Evolutionary conservation across 92 coral and sea anemone genomes (phyloP).

Genomic region (Parazoanthus swiftii): DNA sequence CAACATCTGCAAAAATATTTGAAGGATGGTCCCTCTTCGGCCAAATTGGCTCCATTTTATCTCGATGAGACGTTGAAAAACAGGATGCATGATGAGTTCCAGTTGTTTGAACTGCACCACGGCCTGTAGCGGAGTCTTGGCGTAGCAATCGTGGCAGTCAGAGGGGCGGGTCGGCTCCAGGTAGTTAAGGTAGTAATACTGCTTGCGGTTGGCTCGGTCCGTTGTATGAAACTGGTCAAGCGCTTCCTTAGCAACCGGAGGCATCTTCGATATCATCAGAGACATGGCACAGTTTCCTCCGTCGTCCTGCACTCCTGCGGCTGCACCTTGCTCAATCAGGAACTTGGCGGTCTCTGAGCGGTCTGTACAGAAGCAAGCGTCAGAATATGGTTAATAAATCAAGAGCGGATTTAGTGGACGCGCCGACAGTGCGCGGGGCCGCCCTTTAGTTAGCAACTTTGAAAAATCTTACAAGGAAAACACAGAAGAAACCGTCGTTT

Average conservation of each 20-base stretch:
- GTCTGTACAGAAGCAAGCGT: slow-evolving; percentile 51
- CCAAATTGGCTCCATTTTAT: slow-evolving; percentile 93
- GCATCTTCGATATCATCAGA: slow-evolving; percentile 97
- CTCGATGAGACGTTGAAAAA: slow-evolving; percentile 89
- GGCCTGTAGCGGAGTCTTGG: slow-evolving; percentile 82
- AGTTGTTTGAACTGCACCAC: slow-evolving; percentile 88
- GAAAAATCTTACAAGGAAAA: too few species aligned
- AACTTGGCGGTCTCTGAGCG: slow-evolving; percentile 97
- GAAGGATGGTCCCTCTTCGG: slow-evolving; percentile 74
- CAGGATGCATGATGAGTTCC: slow-evolving; percentile 98
- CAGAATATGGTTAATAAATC: background rate
- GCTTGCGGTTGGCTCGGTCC: slow-evolving; percentile 91
- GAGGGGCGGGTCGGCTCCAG: slow-evolving; percentile 68
- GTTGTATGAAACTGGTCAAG: slow-evolving; percentile 97
- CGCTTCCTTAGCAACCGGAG: slow-evolving; percentile 97
- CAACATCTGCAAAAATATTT: slow-evolving; percentile 71
- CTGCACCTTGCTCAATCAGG: slow-evolving; percentile 69
- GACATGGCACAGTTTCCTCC: slow-evolving; percentile 84
- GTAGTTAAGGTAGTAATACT: slow-evolving; percentile 88
- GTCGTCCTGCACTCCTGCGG: slow-evolving; percentile 86
- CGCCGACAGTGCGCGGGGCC: too few species aligned
- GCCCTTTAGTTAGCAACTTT: too few species aligned
- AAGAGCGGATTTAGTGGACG: too few species aligned
- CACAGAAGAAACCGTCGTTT: too few species aligned
- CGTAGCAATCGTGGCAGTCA: slow-evolving; percentile 47